phyloP scores from a whole-genome alignment of 1,140 invertebrate species.

The Manduca sexta region DNA sequence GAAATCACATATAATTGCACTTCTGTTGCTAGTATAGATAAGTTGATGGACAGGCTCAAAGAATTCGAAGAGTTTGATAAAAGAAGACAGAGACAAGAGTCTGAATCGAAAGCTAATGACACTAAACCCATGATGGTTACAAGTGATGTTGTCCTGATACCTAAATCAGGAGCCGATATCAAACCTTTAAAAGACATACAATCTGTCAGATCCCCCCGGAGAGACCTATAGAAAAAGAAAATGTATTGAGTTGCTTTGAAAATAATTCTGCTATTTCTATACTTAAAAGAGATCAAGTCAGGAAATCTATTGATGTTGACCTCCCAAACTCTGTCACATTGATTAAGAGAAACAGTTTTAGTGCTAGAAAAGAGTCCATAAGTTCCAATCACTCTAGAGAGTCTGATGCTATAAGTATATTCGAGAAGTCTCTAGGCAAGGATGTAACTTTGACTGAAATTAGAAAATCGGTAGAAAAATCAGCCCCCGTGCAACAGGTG shows the following conservation, averaged over 20 bases:
- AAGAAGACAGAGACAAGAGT: slow-evolving; percentile 65
- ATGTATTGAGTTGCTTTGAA: slow-evolving; percentile 68
- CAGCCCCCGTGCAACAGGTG: slow-evolving; percentile 40
- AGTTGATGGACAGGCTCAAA: slow-evolving; percentile 68
- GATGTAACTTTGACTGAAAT: slow-evolving; percentile 71
- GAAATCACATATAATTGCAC: slow-evolving; percentile 56
- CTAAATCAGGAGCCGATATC: slow-evolving; percentile 65
- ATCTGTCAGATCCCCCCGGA: slow-evolving; percentile 59
- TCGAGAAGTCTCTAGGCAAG: slow-evolving; percentile 69
- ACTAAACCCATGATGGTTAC: slow-evolving; percentile 64
- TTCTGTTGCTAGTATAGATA: slow-evolving; percentile 63
- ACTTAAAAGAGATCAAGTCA: slow-evolving; percentile 66
- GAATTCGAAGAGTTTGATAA: slow-evolving; percentile 70
- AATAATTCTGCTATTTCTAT: slow-evolving; percentile 71
- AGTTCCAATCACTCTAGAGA: slow-evolving; percentile 65
- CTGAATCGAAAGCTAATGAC: slow-evolving; percentile 52
- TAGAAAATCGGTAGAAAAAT: slow-evolving; percentile 68
- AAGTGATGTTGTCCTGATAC: slow-evolving; percentile 68
- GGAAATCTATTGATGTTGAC: slow-evolving; percentile 64
- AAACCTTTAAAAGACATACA: slow-evolving; percentile 67
- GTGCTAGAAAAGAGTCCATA: slow-evolving; percentile 65
- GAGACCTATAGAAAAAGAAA: slow-evolving; percentile 62
- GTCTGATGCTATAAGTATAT: slow-evolving; percentile 67
- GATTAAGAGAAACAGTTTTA: slow-evolving; percentile 64
- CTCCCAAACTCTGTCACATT: slow-evolving; percentile 66